phyloP scores from a whole-genome alignment of 2,113 vertebrate species.

The Pluvialis apricaria region DNA sequence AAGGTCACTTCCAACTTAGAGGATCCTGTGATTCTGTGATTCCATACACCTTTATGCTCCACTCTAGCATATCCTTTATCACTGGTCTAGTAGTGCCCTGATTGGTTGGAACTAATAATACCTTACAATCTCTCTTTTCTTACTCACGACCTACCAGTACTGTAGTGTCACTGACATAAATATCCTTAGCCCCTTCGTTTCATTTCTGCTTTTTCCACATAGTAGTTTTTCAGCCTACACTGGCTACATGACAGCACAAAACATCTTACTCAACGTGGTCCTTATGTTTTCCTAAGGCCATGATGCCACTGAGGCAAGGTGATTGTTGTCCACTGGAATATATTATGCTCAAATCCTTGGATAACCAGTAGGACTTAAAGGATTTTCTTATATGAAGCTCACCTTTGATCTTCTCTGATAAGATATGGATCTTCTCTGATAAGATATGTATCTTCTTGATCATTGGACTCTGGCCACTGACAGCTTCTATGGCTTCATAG shows the following conservation, averaged over 20 bases:
- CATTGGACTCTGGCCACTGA: background rate
- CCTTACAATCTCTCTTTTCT: background rate
- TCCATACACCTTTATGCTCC: background rate
- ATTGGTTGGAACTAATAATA: background rate
- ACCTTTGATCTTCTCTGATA: background rate
- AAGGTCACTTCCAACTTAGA: too few species aligned
- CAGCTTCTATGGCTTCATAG: background rate
- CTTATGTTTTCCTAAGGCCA: background rate
- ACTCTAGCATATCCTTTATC: background rate
- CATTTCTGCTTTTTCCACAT: background rate
- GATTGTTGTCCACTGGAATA: background rate
- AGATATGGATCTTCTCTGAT: background rate
- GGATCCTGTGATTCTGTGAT: too few species aligned
- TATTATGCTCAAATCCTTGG: background rate
- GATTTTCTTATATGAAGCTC: background rate
- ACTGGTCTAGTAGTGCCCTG: background rate
- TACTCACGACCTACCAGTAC: background rate
- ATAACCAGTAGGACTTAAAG: background rate
- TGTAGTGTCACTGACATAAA: background rate
- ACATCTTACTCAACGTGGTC: background rate
- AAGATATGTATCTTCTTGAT: background rate
- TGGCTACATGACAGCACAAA: background rate
- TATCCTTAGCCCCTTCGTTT: background rate
- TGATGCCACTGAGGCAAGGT: background rate
- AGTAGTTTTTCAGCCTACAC: background rate